A percentile compares a stretch with the other conserved stretches of the same genome.
Evolutionary conservation across 1,140 invertebrate species (phyloP).

Genomic region (Plectrocnemia conspersa): DNA sequence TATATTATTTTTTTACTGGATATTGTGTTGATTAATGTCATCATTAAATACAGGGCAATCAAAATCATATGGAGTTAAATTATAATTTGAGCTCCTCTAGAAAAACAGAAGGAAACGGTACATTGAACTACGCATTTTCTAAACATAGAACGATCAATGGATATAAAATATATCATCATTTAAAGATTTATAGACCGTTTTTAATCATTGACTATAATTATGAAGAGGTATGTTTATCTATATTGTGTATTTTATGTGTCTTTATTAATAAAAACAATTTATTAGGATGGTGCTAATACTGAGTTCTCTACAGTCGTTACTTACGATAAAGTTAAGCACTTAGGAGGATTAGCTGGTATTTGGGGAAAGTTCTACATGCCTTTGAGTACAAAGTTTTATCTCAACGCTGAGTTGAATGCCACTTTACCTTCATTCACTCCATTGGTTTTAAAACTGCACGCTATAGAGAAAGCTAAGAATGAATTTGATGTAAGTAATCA

Average conservation of each 20-base stretch:
- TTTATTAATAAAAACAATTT: constrained; percentile 6
- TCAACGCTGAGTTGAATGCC: constrained; percentile 45
- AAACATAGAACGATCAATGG: constrained; percentile 42
- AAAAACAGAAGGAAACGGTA: constrained; percentile 36
- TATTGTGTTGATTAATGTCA: constrained; percentile 5
- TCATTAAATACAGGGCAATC: constrained; percentile 43
- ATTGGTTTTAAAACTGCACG: constrained; percentile 40
- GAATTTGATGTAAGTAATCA: constrained; percentile 44
- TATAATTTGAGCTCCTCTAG: constrained; percentile 45
- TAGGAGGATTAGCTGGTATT: constrained; percentile 33
- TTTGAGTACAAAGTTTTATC: constrained; percentile 42
- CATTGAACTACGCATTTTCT: constrained; percentile 39
- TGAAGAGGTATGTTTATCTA: constrained; percentile 40
- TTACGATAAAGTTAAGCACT: constrained; percentile 24
- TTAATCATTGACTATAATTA: constrained; percentile 42
- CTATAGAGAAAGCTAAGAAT: constrained; percentile 42
- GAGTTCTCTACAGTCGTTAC: constrained; percentile 17
- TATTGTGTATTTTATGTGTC: neutral
- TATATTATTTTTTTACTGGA: neutral
- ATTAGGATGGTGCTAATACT: constrained; percentile 20
- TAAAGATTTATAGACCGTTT: constrained; percentile 40
- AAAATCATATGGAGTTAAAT: constrained; percentile 43
- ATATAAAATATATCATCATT: constrained; percentile 40
- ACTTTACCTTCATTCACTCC: constrained; percentile 46
- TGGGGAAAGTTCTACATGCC: constrained; percentile 43